These are phyloP conservation scores for Listronotus bonariensis DNA, from an alignment of 1,140 invertebrate species.

Conservation along the genomic window DNA sequence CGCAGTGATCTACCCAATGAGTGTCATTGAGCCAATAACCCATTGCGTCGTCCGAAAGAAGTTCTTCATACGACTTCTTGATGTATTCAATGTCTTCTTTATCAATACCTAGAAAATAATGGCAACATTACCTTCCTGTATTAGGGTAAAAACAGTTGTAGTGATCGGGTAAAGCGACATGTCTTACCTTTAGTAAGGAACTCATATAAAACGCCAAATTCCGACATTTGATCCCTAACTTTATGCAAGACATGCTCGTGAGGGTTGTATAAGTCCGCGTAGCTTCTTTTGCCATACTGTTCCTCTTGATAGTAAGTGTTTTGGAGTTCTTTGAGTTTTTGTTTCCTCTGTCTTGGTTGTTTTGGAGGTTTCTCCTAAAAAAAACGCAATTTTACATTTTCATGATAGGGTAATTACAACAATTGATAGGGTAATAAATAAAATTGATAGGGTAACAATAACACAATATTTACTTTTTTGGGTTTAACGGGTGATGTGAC, in stretches of 20 bases:
- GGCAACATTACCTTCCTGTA: background rate
- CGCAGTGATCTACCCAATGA: constrained; percentile 95
- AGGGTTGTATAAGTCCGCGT: constrained; percentile 38
- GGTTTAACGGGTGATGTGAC: constrained; percentile 23
- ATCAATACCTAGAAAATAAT: constrained; percentile 71
- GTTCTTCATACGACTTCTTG: constrained; percentile 81
- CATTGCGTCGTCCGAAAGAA: constrained; percentile 82
- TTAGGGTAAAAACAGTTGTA: too few relatives aligned
- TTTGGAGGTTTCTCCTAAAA: constrained; percentile 40
- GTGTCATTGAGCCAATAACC: constrained; percentile 94
- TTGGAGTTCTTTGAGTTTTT: constrained; percentile 59
- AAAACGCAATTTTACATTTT: background rate
- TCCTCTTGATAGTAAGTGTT: constrained; percentile 55
- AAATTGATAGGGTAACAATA: too few relatives aligned
- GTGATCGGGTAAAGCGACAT: background rate
- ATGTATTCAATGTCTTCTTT: constrained; percentile 88
- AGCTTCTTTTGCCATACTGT: constrained; percentile 52
- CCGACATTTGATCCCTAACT: constrained; percentile 71
- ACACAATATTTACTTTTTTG: constrained; percentile 21
- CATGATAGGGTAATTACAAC: too few relatives aligned
- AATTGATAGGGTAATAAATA: too few relatives aligned
- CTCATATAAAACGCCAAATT: constrained; percentile 82
- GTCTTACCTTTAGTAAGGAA: constrained; percentile 73
- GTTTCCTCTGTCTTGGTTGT: constrained; percentile 42
- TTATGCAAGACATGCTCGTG: constrained; percentile 59